Conservation (phyloP, 2,888 invertebrate genomes). For the Abrostola tripartita region DNA sequence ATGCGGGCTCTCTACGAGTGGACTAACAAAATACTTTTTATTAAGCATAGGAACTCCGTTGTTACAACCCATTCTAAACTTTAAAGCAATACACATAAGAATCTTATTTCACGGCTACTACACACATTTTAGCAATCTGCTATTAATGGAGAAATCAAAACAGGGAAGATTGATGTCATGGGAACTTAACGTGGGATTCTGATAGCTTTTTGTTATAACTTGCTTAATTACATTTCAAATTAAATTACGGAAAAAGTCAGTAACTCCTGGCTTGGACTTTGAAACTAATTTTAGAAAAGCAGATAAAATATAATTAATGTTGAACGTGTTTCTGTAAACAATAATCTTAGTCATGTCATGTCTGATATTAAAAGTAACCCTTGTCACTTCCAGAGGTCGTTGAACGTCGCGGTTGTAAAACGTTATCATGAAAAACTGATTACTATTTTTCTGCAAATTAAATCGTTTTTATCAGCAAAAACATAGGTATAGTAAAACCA, state of each 20-base stretch:
- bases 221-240: constrained; percentile 40
- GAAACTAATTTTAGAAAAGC: constrained; percentile 8
- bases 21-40: constrained; percentile 68
- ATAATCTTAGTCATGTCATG: constrained; percentile 1
- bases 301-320: not conserved
- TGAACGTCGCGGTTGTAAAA: constrained; percentile 20
- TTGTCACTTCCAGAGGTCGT: constrained; percentile 18
- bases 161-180: constrained; percentile 82
- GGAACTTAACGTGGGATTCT: constrained; percentile 77
- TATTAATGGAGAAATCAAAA: constrained; percentile 82
- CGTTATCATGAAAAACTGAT: constrained; percentile 25
- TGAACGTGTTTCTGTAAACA: constrained; percentile 4
- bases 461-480: constrained; percentile 40
- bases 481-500: constrained; percentile 25
- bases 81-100: constrained; percentile 35
- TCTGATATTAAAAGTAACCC: constrained; percentile 11
- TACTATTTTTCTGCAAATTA: constrained; percentile 33
- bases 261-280: not conserved
- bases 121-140: constrained; percentile 73
- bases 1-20: constrained; percentile 78
- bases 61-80: constrained; percentile 45
- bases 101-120: constrained; percentile 27
- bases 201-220: constrained; percentile 61
- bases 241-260: constrained; percentile 16
- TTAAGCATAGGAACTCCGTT: constrained; percentile 33